These are phyloP conservation scores for Papilio polytes DNA, from an alignment of 1,140 invertebrate species.

Conservation along the genomic window DNA sequence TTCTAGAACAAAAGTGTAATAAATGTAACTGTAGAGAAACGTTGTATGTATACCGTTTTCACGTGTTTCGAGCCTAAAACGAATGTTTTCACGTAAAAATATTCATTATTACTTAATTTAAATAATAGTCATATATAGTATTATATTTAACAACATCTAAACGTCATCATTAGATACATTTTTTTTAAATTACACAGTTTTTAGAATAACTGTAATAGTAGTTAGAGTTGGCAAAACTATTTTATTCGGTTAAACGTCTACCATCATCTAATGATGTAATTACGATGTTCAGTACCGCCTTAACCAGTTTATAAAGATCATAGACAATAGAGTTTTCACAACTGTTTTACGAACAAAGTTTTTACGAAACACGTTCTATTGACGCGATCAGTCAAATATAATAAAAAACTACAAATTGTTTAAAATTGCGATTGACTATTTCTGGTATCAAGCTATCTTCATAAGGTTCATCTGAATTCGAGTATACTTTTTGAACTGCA, in stretches of 20 bases:
- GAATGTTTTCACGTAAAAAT: neutral
- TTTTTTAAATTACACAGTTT: too few species aligned
- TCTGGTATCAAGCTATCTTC: neutral
- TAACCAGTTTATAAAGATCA: constrained; percentile 37
- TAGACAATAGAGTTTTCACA: neutral
- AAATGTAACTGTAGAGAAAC: constrained; percentile 11
- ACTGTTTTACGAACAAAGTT: neutral
- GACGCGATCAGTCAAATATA: neutral
- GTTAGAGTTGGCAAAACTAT: constrained; percentile 51
- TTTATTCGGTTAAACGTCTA: constrained; percentile 54
- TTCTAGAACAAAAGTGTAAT: constrained; percentile 17
- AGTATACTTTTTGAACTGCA: neutral
- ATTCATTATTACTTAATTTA: too few species aligned
- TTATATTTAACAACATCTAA: too few species aligned
- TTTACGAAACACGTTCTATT: neutral
- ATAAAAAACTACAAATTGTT: neutral
- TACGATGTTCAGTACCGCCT: constrained; percentile 52
- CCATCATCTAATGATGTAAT: constrained; percentile 69
- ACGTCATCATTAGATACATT: too few species aligned
- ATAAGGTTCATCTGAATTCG: neutral
- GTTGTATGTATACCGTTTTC: neutral
- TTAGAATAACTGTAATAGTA: neutral
- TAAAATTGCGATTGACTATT: neutral
- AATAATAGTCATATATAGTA: too few species aligned
- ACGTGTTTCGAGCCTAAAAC: neutral